A percentile compares a stretch with the other conserved stretches of the same genome.
Conservation (phyloP, 2,888 invertebrate species). For the Brachylomia viminalis region DNA sequence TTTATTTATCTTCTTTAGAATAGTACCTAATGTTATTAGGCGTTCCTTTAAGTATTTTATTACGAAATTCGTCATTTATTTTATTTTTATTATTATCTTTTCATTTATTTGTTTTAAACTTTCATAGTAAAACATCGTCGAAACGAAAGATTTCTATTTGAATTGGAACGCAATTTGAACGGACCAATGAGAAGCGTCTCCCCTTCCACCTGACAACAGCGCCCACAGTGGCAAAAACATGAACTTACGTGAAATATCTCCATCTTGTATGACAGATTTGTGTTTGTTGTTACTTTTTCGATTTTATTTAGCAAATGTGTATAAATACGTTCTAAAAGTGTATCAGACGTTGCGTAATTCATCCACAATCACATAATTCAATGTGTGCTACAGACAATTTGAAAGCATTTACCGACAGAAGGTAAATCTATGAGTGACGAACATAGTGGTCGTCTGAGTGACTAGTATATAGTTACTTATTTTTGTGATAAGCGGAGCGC, state of each 20-base stretch:
- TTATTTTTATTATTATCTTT: conserved; percentile 7
- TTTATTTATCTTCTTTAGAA: neutral
- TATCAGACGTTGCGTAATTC: conserved; percentile 72
- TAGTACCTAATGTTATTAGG: neutral
- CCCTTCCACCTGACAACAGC: conserved; percentile 82
- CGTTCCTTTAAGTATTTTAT: neutral
- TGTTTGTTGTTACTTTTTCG: conserved; percentile 90
- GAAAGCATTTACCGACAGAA: conserved; percentile 73
- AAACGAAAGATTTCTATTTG: conserved; percentile 41
- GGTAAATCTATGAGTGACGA: conserved; percentile 87
- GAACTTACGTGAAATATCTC: conserved; percentile 91
- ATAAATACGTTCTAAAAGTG: conserved; percentile 80
- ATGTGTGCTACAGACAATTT: conserved; percentile 70
- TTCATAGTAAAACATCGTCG: neutral
- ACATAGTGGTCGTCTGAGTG: conserved; percentile 85
- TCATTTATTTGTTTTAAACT: conserved; percentile 9
- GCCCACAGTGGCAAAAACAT: conserved; percentile 86
- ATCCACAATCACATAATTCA: conserved; percentile 67
- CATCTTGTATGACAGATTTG: conserved; percentile 92
- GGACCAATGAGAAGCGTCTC: conserved; percentile 78
- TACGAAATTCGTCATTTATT: neutral
- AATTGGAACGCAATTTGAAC: conserved; percentile 78
- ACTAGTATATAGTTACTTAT: conserved; percentile 91
- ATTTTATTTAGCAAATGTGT: conserved; percentile 82
- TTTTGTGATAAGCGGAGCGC: conserved; percentile 90